Conservation (phyloP, 2,797 vertebrate genomes). For the Pristis pectinata region DNA sequence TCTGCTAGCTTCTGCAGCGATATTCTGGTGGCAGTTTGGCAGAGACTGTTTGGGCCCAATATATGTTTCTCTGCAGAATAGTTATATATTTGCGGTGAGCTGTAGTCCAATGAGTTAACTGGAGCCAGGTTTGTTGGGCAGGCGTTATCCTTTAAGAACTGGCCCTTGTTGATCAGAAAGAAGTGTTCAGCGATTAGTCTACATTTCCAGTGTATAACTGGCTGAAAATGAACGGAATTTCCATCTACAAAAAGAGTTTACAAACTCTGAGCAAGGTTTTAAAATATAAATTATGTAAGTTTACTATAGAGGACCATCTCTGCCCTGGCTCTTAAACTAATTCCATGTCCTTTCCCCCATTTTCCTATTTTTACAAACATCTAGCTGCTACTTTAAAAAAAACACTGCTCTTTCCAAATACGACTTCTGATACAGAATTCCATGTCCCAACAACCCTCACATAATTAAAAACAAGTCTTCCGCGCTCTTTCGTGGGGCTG, state of each 20-base stretch:
- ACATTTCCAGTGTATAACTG: background rate
- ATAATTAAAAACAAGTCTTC: background rate
- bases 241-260: background rate
- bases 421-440: background rate
- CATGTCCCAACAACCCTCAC: background rate
- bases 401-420: background rate
- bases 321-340: background rate
- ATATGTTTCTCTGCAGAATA: too few relatives aligned
- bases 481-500: background rate
- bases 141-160: background rate
- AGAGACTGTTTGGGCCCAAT: too few relatives aligned
- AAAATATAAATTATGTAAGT: background rate
- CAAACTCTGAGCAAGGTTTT: background rate
- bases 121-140: too few relatives aligned
- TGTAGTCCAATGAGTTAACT: background rate
- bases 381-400: background rate
- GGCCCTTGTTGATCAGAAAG: background rate
- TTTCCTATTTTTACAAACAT: background rate
- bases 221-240: background rate
- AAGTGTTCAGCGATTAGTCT: background rate
- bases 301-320: background rate
- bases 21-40: background rate
- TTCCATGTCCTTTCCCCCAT: background rate
- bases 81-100: background rate
- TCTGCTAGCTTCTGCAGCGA: background rate